Evolutionary conservation across 1,140 invertebrate genomes (phyloP).

Genomic region (Sinella curviseta): DNA sequence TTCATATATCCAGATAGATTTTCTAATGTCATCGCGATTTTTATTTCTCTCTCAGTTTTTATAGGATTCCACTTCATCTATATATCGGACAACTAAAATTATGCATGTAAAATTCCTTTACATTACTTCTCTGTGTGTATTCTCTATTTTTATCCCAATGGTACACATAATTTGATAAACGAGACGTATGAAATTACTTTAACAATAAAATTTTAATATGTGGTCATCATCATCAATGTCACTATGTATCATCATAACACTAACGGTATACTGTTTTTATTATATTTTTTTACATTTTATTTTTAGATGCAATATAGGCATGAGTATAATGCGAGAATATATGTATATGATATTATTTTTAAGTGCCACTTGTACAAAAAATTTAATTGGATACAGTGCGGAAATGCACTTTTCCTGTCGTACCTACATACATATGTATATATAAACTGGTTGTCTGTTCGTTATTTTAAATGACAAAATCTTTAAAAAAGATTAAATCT

Average conservation of each 20-base stretch:
- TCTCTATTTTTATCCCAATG: not conserved
- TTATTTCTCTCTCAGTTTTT: no score
- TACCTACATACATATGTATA: not conserved
- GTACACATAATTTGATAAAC: not conserved
- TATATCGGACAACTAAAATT: no score
- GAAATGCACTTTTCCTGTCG: slow-evolving; percentile 4
- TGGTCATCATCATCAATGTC: not conserved
- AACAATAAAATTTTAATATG: not conserved
- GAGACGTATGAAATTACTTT: not conserved
- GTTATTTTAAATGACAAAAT: not conserved
- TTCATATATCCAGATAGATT: no score
- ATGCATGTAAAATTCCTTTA: no score
- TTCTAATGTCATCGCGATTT: no score
- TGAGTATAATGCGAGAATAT: no score
- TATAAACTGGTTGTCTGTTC: not conserved
- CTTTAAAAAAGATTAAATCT: not conserved
- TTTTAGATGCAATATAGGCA: no score
- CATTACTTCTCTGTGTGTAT: no score
- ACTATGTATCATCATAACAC: not conserved
- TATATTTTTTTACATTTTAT: no score
- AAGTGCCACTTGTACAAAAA: not conserved
- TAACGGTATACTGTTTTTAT: not conserved
- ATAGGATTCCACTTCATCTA: no score
- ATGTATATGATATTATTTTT: not conserved
- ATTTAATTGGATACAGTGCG: not conserved